phyloP scores from a whole-genome alignment of 23 tunicate species.

The Phallusia fumigata region DNA sequence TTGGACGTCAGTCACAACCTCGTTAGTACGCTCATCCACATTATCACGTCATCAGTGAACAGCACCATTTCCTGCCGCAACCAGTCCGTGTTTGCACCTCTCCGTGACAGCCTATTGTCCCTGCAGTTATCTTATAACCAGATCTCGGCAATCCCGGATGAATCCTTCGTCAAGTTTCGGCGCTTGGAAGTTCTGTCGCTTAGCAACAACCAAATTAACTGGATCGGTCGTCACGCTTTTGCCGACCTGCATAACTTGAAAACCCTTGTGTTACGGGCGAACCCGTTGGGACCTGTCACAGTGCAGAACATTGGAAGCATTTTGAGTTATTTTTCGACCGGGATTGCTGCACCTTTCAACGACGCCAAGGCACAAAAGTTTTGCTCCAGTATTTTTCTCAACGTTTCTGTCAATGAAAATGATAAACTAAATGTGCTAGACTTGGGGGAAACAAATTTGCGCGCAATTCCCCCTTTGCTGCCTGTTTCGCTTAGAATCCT shows the following conservation, averaged over 20 bases:
- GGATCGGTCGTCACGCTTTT: conserved; percentile 64
- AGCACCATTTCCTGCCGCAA: not conserved
- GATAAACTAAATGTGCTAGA: conserved; percentile 36
- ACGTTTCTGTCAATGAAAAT: not conserved
- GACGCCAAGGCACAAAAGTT: not conserved
- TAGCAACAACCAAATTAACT: conserved; percentile 46
- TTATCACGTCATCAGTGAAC: not conserved
- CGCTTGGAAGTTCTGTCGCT: conserved; percentile 37
- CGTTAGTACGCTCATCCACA: conserved; percentile 10
- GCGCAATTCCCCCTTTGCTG: conserved; percentile 17
- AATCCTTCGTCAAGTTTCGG: conserved; percentile 34
- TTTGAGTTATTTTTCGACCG: conserved; percentile 13
- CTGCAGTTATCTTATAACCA: conserved; percentile 49
- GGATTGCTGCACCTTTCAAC: not conserved
- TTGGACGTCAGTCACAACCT: conserved; percentile 58
- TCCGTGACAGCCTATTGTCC: conserved; percentile 19
- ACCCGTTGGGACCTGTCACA: conserved; percentile 33
- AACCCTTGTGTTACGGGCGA: conserved; percentile 36
- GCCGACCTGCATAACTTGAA: conserved; percentile 26
- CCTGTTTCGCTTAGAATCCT: conserved; percentile 37
- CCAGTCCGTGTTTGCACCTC: conserved; percentile 19
- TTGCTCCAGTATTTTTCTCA: not conserved
- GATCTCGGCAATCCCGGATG: conserved; percentile 35
- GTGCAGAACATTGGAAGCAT: conserved; percentile 18
- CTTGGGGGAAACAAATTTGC: conserved; percentile 41